phyloP scores from a whole-genome alignment of 30 jellyfish, hydroid and myxozoan genomes.

The Pseudorhiza aurosa region DNA sequence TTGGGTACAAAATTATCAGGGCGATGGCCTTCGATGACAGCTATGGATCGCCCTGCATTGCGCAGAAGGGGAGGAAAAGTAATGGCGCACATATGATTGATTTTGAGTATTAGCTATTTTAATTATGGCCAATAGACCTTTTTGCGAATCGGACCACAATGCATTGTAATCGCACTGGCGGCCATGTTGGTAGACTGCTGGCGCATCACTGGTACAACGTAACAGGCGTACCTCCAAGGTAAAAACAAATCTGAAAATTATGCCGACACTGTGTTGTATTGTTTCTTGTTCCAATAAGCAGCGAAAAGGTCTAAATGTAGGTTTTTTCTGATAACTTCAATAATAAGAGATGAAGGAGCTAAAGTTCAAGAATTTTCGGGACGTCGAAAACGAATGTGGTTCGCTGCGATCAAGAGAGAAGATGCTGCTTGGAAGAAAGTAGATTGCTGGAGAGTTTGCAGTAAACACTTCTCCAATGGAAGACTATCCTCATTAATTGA shows the following conservation, averaged over 20 bases:
- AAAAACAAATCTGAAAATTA: neutral
- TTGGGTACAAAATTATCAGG: too few relatives aligned
- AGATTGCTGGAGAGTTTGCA: slow-evolving; percentile 25
- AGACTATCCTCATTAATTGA: slow-evolving; percentile 14
- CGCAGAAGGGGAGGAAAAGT: too few relatives aligned
- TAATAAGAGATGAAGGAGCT: slow-evolving; percentile 8
- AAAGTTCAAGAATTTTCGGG: slow-evolving; percentile 5
- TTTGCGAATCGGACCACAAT: slow-evolving; percentile 35
- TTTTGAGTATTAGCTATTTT: too few relatives aligned
- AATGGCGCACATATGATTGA: too few relatives aligned
- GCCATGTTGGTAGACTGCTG: slow-evolving; percentile 47
- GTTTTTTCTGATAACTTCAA: slow-evolving; percentile 6
- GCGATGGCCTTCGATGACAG: too few relatives aligned
- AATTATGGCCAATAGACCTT: too few relatives aligned
- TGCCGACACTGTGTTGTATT: slow-evolving; percentile 17
- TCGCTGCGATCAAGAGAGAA: slow-evolving; percentile 19
- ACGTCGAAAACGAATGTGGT: slow-evolving; percentile 32
- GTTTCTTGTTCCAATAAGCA: slow-evolving; percentile 29
- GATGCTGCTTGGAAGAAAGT: slow-evolving; percentile 27
- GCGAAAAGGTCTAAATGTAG: neutral
- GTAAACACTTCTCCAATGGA: slow-evolving; percentile 13
- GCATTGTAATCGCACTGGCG: slow-evolving; percentile 10
- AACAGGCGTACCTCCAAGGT: neutral
- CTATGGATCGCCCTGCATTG: too few relatives aligned
- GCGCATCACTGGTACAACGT: neutral